Conservation (phyloP, 2,797 vertebrate genomes). For the Mus minutoides region DNA sequence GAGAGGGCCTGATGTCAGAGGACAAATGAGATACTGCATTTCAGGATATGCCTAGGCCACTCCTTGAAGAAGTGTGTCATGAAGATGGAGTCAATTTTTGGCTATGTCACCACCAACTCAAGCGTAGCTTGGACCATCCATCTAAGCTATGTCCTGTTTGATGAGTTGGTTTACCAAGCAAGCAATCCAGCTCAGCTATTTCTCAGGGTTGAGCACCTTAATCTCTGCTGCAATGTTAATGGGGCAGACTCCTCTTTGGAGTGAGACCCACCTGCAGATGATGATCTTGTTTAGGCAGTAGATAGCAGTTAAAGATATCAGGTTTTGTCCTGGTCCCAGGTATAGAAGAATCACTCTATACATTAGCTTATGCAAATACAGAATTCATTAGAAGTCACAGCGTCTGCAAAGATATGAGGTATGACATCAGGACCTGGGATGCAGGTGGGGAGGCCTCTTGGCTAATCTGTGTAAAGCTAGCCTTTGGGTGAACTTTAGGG, state of each 20-base stretch:
- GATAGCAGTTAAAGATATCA: slow-evolving; percentile 34
- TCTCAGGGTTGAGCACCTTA: slow-evolving; percentile 49
- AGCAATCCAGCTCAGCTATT: slow-evolving; percentile 3
- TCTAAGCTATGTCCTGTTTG: slow-evolving; percentile 13
- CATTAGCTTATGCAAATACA: slow-evolving; percentile 31
- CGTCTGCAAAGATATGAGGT: not conserved
- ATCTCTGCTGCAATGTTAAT: slow-evolving; percentile 23
- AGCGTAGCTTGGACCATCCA: not conserved
- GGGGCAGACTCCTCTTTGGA: not conserved
- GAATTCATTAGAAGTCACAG: not conserved
- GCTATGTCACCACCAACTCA: not conserved
- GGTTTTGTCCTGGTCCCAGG: not conserved
- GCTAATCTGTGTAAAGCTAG: not conserved
- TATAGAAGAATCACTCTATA: not conserved
- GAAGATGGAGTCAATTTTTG: not conserved
- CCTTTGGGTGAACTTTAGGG: not conserved
- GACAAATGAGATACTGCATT: not conserved
- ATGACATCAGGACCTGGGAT: not conserved
- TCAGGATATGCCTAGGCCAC: not conserved
- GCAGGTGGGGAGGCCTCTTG: not conserved
- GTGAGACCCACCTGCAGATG: slow-evolving; percentile 32
- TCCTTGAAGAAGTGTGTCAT: not conserved
- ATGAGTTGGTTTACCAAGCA: slow-evolving; percentile 59
- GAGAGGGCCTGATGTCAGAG: not conserved
- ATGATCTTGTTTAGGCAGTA: slow-evolving; percentile 51